Base-by-base conservation (phyloP, 2,797 vertebrate genomes). In the Acanthurus tractus region DNA sequence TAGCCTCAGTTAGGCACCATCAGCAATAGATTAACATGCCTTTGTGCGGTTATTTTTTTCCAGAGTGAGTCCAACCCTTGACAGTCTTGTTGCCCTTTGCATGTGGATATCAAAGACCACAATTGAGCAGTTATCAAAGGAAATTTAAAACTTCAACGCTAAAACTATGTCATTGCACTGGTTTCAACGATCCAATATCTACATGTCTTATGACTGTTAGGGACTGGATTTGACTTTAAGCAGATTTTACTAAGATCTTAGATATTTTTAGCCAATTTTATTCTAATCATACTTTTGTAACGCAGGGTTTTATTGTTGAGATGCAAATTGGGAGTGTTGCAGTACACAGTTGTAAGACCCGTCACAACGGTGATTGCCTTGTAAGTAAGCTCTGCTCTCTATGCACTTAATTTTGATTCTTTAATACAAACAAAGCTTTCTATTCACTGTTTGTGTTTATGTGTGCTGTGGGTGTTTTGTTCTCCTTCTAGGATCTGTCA, bases 271-370 rank as follows among this genome's bases (percentile, higher is more conserved):
- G n/a, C 49, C 7, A 8, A n/a, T 69, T 20, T 14, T 13, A 40
- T 20, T 56, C 3, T 22, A n/a, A 76, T 45, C 3, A 23, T 62
- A 12, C 3, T n/a, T 69, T 65, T 85, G 13, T 42, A 69, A 64
- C 90, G 70, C 94, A 99, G 98, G 92, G 97, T 99, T 71, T 92
- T 99, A 64, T 90, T 99, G 40, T 95, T 97, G 86, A 95, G 98
- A 85, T 99, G 98, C 87, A 99, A 99, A 90, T 91, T 99, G 79
- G 98, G 98, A 69, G 98, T 99, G 73, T 78, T 99, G 85, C 98
- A 99, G 90, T 99, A 99, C 88, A 99, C 98, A 0, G 97, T 99
- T 8, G 97, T 99, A 55, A 95, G 98, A 91, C 97, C 97, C 0
- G 96, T 99, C 88, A 99, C 98, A 52, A 99, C 98, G 4, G 95